Conservation (phyloP, 2,113 vertebrate genomes). For the Equus przewalskii region DNA sequence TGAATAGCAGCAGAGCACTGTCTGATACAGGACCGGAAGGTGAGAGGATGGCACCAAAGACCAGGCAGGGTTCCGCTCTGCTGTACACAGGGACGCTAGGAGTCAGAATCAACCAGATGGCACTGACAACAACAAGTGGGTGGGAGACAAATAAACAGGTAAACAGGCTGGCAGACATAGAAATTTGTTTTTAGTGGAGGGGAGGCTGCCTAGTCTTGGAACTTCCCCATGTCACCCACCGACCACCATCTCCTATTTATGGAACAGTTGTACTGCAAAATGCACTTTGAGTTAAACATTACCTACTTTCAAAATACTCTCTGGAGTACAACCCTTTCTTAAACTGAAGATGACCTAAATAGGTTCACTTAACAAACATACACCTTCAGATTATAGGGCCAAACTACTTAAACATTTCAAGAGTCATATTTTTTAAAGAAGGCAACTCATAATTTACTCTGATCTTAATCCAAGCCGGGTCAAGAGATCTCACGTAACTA, state of each 20-base stretch:
- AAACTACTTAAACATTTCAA: neutral
- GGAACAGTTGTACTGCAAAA: neutral
- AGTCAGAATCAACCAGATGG: too few relatives aligned
- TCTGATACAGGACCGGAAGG: too few relatives aligned
- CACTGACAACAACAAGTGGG: neutral
- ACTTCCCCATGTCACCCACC: neutral
- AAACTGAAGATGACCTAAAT: constrained; percentile 50
- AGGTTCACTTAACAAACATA: neutral
- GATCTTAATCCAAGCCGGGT: constrained; percentile 33
- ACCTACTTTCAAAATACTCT: constrained; percentile 18
- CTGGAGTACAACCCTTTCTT: constrained; percentile 23
- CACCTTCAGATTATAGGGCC: neutral
- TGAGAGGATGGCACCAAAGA: too few relatives aligned
- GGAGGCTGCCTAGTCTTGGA: neutral
- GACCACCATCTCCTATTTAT: neutral
- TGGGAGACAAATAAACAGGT: neutral
- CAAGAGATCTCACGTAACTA: neutral
- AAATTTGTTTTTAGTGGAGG: neutral
- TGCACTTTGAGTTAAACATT: neutral
- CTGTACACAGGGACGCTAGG: too few relatives aligned
- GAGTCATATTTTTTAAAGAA: neutral
- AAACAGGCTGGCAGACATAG: neutral
- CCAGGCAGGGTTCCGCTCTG: too few relatives aligned
- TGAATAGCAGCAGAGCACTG: too few relatives aligned
- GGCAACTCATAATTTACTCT: neutral